Conservation (phyloP, 2,113 vertebrate species). For the Oostethus manadensis region DNA sequence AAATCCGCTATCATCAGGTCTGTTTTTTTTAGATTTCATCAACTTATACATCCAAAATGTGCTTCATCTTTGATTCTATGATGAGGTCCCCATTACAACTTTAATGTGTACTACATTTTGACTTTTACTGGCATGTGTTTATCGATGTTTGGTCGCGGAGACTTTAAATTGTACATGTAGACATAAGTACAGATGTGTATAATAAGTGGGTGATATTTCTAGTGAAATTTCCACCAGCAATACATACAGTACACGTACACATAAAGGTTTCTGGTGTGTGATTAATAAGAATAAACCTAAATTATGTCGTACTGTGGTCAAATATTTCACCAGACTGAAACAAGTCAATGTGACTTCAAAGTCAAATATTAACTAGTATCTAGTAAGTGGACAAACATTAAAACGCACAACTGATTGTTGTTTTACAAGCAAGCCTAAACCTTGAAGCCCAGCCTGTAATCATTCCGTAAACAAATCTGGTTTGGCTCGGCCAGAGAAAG, state of each 20-base stretch:
- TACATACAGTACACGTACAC: background rate
- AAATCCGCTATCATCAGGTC: background rate
- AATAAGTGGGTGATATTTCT: background rate
- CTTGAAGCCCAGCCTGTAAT: constrained; percentile 25
- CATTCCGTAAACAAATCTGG: constrained; percentile 24
- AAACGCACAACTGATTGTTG: constrained; percentile 14
- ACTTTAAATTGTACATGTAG: too few species aligned
- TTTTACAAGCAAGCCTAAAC: constrained; percentile 13
- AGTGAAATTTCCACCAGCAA: background rate
- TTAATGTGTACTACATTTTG: too few species aligned
- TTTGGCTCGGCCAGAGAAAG: constrained; percentile 1
- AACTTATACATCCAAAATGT: background rate
- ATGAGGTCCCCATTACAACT: too few species aligned
- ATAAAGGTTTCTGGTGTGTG: background rate
- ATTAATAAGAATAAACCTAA: background rate
- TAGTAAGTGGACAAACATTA: constrained; percentile 26
- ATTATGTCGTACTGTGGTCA: background rate
- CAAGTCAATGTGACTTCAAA: background rate
- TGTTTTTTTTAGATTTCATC: background rate
- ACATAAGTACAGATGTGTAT: too few species aligned
- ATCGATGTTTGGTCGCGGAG: too few species aligned
- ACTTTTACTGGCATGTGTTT: too few species aligned
- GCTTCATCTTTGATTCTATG: too few species aligned
- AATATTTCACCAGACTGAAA: background rate
- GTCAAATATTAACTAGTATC: constrained; percentile 41